These are phyloP conservation scores for Gobio occitaniae DNA, from an alignment of 2,797 vertebrate genomes.

Conservation along the genomic window DNA sequence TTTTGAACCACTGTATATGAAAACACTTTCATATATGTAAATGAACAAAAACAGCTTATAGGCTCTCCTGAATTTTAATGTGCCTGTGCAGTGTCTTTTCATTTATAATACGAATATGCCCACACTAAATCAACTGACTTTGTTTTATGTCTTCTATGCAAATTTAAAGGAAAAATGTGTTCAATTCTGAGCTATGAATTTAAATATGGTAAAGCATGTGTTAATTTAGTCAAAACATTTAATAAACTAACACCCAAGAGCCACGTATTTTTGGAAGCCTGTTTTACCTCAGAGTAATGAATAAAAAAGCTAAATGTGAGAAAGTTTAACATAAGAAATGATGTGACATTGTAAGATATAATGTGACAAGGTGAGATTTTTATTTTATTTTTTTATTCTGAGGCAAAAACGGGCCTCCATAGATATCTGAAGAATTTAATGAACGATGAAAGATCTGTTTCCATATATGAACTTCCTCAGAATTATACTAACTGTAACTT, in stretches of 20 bases:
- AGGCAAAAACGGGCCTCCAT: not conserved
- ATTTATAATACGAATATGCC: not conserved
- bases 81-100: not conserved
- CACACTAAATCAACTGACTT: not conserved
- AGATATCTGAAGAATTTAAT: not conserved
- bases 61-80: not conserved
- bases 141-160: not conserved
- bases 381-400: not conserved
- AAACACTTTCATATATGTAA: not conserved
- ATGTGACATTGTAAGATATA: not conserved
- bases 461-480: not conserved
- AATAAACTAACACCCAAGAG: not conserved
- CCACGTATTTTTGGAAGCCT: not conserved
- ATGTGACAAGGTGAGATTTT: not conserved
- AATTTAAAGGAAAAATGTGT: not conserved
- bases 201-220: not conserved
- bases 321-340: not conserved
- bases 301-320: not conserved
- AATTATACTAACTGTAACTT: constrained; percentile 9
- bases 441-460: not conserved
- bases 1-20: not conserved
- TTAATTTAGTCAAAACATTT: not conserved
- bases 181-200: not conserved
- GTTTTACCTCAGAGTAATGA: not conserved
- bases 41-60: not conserved